phyloP scores from a whole-genome alignment of 2,888 invertebrate genomes.

The Lasioglossum malachurum region DNA sequence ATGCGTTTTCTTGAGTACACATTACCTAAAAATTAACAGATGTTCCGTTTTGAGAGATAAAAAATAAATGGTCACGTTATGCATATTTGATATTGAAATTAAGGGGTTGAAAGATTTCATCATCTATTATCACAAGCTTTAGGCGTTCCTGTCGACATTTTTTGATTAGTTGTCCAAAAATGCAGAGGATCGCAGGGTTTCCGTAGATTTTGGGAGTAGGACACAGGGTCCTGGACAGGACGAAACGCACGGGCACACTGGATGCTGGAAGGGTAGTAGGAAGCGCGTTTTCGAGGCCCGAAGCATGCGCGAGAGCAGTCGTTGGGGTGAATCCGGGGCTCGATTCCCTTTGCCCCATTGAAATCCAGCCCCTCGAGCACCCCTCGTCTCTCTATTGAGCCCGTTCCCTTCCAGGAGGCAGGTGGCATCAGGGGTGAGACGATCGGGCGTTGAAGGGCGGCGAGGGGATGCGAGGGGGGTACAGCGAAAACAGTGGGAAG shows the following conservation, averaged over 20 bases:
- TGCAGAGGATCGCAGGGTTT: not conserved
- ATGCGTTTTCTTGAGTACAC: too few species aligned
- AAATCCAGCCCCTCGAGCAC: conserved; percentile 54
- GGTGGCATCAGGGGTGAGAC: conserved; percentile 45
- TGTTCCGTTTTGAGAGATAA: too few species aligned
- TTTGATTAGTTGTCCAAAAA: not conserved
- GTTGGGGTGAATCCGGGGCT: conserved; percentile 50
- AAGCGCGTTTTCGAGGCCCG: conserved; percentile 29
- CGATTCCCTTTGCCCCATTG: conserved; percentile 63
- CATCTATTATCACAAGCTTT: too few species aligned
- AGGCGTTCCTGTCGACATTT: too few species aligned
- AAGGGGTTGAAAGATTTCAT: too few species aligned
- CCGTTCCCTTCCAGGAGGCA: conserved; percentile 55
- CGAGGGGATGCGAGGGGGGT: conserved; percentile 20
- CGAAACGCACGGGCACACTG: not conserved
- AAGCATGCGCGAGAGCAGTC: conserved; percentile 45
- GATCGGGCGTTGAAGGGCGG: not conserved
- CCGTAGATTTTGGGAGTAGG: not conserved
- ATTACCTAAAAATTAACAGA: too few species aligned
- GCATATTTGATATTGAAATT: not conserved
- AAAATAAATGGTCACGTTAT: not conserved
- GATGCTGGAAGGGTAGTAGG: conserved; percentile 4
- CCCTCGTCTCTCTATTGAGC: conserved; percentile 51
- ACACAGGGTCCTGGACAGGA: not conserved
- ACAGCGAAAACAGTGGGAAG: conserved; percentile 26